Conservation (phyloP, 2,888 invertebrate species). For the Pseudoips prasinana region DNA sequence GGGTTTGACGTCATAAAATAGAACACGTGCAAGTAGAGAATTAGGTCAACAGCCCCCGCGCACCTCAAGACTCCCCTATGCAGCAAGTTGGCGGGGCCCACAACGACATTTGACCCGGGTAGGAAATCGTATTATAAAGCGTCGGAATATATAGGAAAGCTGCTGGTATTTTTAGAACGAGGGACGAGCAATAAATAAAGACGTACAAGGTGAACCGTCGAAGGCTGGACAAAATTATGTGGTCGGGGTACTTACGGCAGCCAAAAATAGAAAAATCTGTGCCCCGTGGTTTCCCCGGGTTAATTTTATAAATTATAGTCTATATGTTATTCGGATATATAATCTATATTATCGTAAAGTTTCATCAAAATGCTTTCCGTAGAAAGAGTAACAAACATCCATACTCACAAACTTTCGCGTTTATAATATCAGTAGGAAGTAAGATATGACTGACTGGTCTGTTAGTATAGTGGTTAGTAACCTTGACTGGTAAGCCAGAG, state of each 20-base stretch:
- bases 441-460: too few species aligned
- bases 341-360: too few species aligned
- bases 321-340: too few species aligned
- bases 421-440: too few species aligned
- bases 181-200: constrained; percentile 33
- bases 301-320: too few species aligned
- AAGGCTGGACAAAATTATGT: constrained; percentile 22
- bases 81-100: constrained; percentile 24
- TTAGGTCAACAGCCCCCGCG: constrained; percentile 60
- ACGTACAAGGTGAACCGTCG: constrained; percentile 27
- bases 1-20: constrained; percentile 75
- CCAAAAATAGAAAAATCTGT: too few species aligned
- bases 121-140: constrained; percentile 38
- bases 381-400: too few species aligned
- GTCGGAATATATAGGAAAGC: constrained; percentile 30
- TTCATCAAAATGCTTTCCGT: too few species aligned
- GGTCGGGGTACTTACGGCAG: constrained; percentile 1
- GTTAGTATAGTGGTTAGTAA: too few species aligned
- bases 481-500: too few species aligned
- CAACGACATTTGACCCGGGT: constrained; percentile 28
- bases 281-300: too few species aligned
- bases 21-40: constrained; percentile 67
- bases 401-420: too few species aligned
- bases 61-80: constrained; percentile 36
- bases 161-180: constrained; percentile 42